Conservation (phyloP, 2,888 invertebrate genomes). For the Incurvaria masculella region DNA sequence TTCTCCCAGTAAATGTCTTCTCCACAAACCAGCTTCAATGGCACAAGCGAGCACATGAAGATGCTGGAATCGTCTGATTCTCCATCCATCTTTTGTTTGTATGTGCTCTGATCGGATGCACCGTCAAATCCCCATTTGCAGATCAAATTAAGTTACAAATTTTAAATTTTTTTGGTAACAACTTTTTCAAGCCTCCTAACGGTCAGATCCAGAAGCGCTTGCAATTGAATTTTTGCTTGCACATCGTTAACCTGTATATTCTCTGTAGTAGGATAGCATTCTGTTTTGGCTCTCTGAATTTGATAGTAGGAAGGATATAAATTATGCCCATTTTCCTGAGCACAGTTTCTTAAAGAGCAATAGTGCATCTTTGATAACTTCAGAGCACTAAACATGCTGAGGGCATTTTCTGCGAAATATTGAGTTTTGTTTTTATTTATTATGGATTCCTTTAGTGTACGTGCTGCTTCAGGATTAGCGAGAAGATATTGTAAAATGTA, state of each 20-base stretch:
- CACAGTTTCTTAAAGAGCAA: background rate
- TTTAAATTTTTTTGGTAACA: background rate
- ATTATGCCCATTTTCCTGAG: background rate
- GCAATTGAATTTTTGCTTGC: background rate
- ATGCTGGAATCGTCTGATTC: slow-evolving; percentile 7
- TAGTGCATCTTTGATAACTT: background rate
- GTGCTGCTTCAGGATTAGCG: background rate
- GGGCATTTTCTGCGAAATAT: background rate
- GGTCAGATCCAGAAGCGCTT: slow-evolving; percentile 1
- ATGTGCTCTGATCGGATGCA: slow-evolving; percentile 10
- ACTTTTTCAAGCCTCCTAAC: slow-evolving; percentile 3
- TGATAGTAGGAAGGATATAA: background rate
- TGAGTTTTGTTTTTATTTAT: background rate
- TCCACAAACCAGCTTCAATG: slow-evolving; percentile 7
- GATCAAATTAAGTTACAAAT: slow-evolving; percentile 1
- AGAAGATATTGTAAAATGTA: background rate
- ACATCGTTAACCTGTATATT: background rate
- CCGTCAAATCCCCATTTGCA: slow-evolving; percentile 14
- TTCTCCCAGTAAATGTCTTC: slow-evolving; percentile 11
- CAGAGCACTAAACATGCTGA: background rate
- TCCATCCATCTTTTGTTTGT: slow-evolving; percentile 11
- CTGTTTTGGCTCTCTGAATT: background rate
- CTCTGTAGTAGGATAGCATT: background rate
- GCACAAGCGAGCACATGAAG: slow-evolving; percentile 11
- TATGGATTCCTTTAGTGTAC: background rate